Evolutionary conservation across 2,113 vertebrate species (phyloP), one percentile per base, ranked within the genome.

Genomic region (Vanacampus margaritifer): DNA sequence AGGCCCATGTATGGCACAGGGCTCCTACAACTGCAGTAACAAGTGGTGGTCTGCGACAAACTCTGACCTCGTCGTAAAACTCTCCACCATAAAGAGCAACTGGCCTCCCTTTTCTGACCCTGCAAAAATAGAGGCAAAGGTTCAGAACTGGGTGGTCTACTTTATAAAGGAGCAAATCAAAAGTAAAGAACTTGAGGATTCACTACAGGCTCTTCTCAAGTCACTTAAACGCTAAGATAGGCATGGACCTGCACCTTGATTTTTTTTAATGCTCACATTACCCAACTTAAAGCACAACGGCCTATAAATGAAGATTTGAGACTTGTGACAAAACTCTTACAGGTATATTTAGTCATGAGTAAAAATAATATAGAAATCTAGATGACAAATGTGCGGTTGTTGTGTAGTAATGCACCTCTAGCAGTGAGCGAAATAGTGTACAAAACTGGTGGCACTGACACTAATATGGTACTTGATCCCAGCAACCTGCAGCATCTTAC

Each of bases 1-100:
- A 28, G 6, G 11, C 23, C 23, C 5, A n/a, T 56, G 28, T 57
- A 58, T 63, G 72, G 57, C 61, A 72, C 21, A 5, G 64, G 75
- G 74, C 75, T 75, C 84, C 84, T 73, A 74, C 78, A 84, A 79
- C 79, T 65, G 72, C 77, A 90, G 89, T 88, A 85, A 85, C 79
- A 78, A 89, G 64, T 90, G 90, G 87, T 89, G 90, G 88, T 88
- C 90, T 84, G 72, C 80, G 75, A 90, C 90, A 91, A 92, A 90
- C 91, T 91, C 82, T 86, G 82, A 89, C 85, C 82, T 86, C 89
- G 89, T 92, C 89, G 91, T 92, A 92, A 92, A 92, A 86, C 82
- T 86, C 82, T 79, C 84, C 28, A 73, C 86, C 87, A 88, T 91
- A 90, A 92, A 92, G 84, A 90, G 79, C 91, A 92, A 91, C 91